phyloP scores from a whole-genome alignment of 2,797 vertebrate genomes.

The Vireo griseus region DNA sequence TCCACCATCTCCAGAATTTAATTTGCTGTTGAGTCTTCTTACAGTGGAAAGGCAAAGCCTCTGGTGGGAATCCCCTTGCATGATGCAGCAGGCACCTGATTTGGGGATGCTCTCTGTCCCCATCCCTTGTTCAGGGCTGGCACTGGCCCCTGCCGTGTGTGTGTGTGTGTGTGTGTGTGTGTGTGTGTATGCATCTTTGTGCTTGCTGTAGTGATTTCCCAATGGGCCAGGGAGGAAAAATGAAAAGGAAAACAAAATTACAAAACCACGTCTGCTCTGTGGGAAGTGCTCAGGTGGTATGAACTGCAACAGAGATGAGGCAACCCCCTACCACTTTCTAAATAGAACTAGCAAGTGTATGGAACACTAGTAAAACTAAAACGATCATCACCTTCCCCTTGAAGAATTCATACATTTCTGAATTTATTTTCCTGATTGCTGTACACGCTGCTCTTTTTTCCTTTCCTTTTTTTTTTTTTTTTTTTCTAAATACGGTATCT shows the following conservation, averaged over 20 bases:
- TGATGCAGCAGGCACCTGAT: not conserved
- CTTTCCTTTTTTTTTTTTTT: not conserved
- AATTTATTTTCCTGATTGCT: not conserved
- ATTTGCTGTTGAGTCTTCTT: not conserved
- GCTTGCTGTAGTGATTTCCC: constrained; percentile 29
- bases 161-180: fast-evolving
- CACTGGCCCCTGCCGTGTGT: fast-evolving
- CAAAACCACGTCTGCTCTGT: not conserved
- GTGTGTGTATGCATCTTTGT: fast-evolving
- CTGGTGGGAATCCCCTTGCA: fast-evolving
- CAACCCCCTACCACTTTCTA: constrained; percentile 30
- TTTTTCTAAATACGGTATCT: not conserved
- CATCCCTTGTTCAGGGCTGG: fast-evolving
- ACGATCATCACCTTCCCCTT: not conserved
- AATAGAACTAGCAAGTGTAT: constrained; percentile 7
- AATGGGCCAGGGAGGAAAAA: not conserved
- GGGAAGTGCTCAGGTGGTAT: constrained; percentile 19
- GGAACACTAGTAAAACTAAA: not conserved
- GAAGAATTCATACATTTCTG: not conserved
- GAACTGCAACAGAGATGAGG: not conserved
- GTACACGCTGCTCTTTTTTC: not conserved
- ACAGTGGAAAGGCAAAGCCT: not conserved
- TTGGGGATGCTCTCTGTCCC: not conserved
- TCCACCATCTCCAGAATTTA: not conserved
- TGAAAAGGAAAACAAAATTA: not conserved